phyloP scores from a whole-genome alignment of 2,797 vertebrate species.

The Leuciscus waleckii region DNA sequence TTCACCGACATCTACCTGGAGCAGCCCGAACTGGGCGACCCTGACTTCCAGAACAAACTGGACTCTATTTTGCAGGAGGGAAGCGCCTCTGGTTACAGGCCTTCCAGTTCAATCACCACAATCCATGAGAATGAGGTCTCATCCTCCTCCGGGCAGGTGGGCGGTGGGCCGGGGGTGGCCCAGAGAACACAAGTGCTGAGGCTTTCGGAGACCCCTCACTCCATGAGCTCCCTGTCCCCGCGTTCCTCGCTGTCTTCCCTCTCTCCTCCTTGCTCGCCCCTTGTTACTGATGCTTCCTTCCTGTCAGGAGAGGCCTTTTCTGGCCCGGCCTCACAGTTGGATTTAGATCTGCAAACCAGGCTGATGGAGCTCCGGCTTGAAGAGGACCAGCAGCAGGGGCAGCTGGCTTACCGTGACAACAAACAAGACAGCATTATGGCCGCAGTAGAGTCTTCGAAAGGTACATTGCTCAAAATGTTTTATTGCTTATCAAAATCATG shows the following conservation, averaged over 20 bases:
- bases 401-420: conserved; percentile 41
- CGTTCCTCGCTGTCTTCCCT: conserved; percentile 96
- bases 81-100: conserved; percentile 81
- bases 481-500: not conserved
- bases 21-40: conserved; percentile 86
- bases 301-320: conserved; percentile 84
- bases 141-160: conserved; percentile 62
- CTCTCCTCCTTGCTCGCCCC: conserved; percentile 93
- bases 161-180: conserved; percentile 59
- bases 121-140: conserved; percentile 94
- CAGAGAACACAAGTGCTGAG: conserved; percentile 82
- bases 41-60: conserved; percentile 90
- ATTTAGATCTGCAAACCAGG: conserved; percentile 79
- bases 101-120: conserved; percentile 93
- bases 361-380: conserved; percentile 81
- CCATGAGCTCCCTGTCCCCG: conserved; percentile 91
- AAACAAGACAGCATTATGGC: conserved; percentile 61
- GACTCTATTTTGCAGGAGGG: conserved; percentile 90
- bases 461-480: conserved; percentile 49
- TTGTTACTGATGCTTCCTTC: conserved; percentile 83
- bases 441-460: conserved; percentile 56
- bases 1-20: conserved; percentile 93
- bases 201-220: conserved; percentile 89
- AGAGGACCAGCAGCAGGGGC: conserved; percentile 72
- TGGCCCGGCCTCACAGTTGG: conserved; percentile 73